These are phyloP conservation scores for Melanophora roralis DNA, from an alignment of 2,888 invertebrate species.

Conservation along the genomic window DNA sequence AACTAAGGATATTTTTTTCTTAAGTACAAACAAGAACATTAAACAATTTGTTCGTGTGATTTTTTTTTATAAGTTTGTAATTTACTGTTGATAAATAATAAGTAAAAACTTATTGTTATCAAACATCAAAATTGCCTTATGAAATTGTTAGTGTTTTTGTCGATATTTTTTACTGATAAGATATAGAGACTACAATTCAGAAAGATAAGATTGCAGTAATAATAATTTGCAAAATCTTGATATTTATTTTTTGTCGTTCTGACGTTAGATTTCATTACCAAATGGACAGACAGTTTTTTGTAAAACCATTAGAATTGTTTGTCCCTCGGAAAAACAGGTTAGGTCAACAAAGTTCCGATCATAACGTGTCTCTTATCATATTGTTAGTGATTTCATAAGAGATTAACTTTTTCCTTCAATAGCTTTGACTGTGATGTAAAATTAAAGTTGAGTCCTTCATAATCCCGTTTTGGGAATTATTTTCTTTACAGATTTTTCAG, in stretches of 20 bases:
- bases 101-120: neutral
- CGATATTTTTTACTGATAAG: constrained; percentile 51
- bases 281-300: too few relatives aligned
- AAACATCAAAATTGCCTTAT: constrained; percentile 21
- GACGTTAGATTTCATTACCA: constrained; percentile 37
- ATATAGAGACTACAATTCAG: constrained; percentile 25
- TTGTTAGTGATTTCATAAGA: too few relatives aligned
- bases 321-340: too few relatives aligned
- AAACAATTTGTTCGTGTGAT: constrained; percentile 17
- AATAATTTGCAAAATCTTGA: constrained; percentile 17
- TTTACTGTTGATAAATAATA: constrained; percentile 16
- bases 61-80: neutral
- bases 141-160: constrained; percentile 44
- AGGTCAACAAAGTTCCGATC: too few relatives aligned
- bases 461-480: too few relatives aligned
- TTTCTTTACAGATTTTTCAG: too few relatives aligned
- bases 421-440: too few relatives aligned
- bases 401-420: too few relatives aligned
- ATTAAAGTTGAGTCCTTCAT: too few relatives aligned
- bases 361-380: too few relatives aligned
- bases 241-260: constrained; percentile 19
- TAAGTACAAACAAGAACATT: neutral
- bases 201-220: constrained; percentile 47
- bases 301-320: too few relatives aligned
- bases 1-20: too few relatives aligned